Conservation (phyloP, 2,113 vertebrate species). For the Myiagra hebetior region DNA sequence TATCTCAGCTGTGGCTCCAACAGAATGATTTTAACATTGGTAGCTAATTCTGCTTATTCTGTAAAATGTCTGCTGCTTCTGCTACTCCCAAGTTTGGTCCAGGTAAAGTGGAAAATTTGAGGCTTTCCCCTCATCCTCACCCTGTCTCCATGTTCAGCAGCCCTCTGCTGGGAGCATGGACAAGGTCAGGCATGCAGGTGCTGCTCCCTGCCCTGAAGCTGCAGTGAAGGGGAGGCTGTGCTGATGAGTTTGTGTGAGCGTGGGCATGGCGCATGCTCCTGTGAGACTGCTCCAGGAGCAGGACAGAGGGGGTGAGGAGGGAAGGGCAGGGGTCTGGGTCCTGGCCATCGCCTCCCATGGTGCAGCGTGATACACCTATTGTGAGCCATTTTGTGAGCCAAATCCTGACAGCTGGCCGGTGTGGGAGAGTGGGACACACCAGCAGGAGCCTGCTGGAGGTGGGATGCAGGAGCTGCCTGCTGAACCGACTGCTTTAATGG, state of each 20-base stretch:
- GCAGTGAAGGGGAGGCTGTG: not conserved
- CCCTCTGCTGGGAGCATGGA: not conserved
- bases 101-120: not conserved
- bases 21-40: not conserved
- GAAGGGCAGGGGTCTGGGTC: not conserved
- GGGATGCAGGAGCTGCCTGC: not conserved
- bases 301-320: not conserved
- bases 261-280: not conserved
- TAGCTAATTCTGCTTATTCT: not conserved
- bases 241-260: not conserved
- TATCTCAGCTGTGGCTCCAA: not conserved
- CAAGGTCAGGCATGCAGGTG: not conserved
- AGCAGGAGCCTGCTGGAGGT: not conserved
- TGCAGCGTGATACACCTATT: not conserved
- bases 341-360: not conserved
- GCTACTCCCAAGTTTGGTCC: not conserved
- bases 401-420: not conserved
- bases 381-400: not conserved
- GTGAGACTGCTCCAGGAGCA: not conserved
- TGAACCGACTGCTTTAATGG: not conserved
- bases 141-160: not conserved
- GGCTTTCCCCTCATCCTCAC: not conserved
- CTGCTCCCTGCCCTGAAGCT: not conserved
- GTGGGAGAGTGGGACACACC: not conserved
- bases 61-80: not conserved